Percentiles rank a stretch among this genome's conserved stretches.
These are phyloP conservation scores for Alentia gelatinosa DNA, from an alignment of 2,888 invertebrate genomes.

Conservation along the genomic window DNA sequence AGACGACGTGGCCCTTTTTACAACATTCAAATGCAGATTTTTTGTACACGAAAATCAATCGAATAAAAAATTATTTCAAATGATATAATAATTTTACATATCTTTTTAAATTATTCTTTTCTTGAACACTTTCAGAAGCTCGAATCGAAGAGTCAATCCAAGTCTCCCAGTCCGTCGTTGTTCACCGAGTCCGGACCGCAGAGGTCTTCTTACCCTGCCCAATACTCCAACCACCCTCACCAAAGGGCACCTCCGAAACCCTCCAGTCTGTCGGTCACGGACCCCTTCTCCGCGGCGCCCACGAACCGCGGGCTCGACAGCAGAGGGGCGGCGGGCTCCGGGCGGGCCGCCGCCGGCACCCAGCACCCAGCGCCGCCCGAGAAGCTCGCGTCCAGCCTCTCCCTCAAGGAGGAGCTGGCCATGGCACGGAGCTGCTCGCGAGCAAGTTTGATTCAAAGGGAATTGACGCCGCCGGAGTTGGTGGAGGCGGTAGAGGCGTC, in stretches of 20 bases:
- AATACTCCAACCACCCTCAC: background rate
- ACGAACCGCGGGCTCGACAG: background rate
- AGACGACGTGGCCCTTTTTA: too few species aligned
- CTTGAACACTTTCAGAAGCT: constrained; percentile 9
- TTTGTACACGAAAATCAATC: too few species aligned
- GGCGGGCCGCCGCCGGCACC: background rate
- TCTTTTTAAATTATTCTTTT: too few species aligned
- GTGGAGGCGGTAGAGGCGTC: background rate
- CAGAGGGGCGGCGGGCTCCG: background rate
- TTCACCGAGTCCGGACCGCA: background rate
- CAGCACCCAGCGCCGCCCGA: background rate
- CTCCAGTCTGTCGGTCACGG: background rate
- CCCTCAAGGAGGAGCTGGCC: background rate
- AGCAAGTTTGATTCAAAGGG: background rate
- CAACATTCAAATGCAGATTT: too few species aligned
- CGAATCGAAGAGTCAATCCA: constrained; percentile 15
- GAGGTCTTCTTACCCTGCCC: background rate
- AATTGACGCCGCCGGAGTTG: background rate
- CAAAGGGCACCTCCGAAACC: background rate
- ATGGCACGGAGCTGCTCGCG: constrained; percentile 16
- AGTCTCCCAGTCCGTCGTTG: background rate
- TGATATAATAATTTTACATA: too few species aligned
- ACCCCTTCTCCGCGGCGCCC: constrained; percentile 34
- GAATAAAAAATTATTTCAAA: too few species aligned
- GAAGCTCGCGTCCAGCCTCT: background rate